A percentile compares a stretch with the other conserved stretches of the same genome.
Evolutionary conservation across 2,797 vertebrate genomes (phyloP).

Genomic region (Aselliscus stoliczkanus): DNA sequence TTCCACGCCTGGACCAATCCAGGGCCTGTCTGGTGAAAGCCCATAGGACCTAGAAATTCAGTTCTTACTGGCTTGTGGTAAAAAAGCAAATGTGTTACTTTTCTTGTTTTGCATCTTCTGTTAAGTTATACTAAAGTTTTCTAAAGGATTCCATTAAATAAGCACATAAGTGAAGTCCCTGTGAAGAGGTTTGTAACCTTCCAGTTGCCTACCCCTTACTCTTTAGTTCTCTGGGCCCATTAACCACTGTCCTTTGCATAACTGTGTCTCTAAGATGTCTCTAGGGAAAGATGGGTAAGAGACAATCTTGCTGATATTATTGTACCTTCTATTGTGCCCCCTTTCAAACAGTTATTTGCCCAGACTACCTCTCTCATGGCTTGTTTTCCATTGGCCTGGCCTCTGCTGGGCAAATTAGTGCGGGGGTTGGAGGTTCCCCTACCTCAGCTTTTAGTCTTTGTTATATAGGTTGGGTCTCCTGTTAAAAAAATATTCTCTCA

Average conservation of each 20-base stretch:
- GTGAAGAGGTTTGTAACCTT: not conserved
- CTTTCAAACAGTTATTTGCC: conserved; percentile 7
- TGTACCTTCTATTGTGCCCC: not conserved
- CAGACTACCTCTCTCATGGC: conserved; percentile 56
- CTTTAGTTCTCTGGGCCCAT: not conserved
- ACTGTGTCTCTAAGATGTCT: not conserved
- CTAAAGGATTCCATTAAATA: not conserved
- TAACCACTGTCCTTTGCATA: conserved; percentile 38
- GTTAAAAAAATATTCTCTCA: not conserved
- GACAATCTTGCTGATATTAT: not conserved
- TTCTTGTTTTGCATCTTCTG: conserved; percentile 50
- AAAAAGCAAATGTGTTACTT: conserved; percentile 29
- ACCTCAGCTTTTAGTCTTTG: not conserved
- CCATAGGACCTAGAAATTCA: conserved; percentile 57
- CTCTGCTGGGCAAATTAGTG: not conserved
- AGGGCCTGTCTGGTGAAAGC: conserved; percentile 60
- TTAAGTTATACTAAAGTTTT: conserved; percentile 20
- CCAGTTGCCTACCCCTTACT: not conserved
- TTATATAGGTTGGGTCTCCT: not conserved
- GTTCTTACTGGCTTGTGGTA: not conserved
- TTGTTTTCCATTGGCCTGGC: not conserved
- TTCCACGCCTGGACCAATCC: conserved; percentile 76
- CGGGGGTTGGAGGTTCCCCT: not conserved
- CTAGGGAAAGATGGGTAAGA: not conserved
- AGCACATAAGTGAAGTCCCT: not conserved